Base-by-base conservation (phyloP, 2,888 invertebrate species). In the Amiota minor region DNA sequence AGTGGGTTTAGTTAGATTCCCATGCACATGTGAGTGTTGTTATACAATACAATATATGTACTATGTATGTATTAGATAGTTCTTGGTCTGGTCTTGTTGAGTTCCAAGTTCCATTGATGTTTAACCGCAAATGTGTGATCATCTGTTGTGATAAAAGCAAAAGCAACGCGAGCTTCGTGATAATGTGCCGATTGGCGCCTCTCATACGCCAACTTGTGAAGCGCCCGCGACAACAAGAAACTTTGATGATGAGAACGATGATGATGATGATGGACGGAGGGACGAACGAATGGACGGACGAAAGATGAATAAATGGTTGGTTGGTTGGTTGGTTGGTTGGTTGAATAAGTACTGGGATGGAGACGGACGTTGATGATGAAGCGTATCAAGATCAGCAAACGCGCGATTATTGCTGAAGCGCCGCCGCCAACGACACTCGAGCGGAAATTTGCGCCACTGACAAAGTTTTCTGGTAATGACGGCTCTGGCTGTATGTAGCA, bases 211-310 rank as follows among this genome's bases (percentile, higher is more conserved):
- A 35, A 35, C 35, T 35, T 35, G 35, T 35, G 35, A 84, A 85
- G 84, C 81, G 71, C 79, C 85, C 82, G 85, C 82, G 84, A 81
- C 82, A 79, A 78, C 83, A 16, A 47, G 65, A 46, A 45, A 20
- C 4, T 20, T 9, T 59, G 59, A 59, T 59, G 59, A 56, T 2
- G 53, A 53, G 6, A 2, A 53, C 11, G 11, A 53, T 12, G 53
- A 53, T 53, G 2, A 53, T 53, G 53, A 53, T 53, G 53, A 53
- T 53, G 12, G 35, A 4, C 35, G 35, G 6, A 35, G 2, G 35
- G 6, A 35, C 6, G 4, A 6, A 35, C 6, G 35, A 8, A 35
- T 3, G 35, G 35, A 35, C 6, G 35, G 35, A 35, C 35, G 35
- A 23, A 23, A 23, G 23, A 23, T 23, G 23, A 35, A 35, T 35